Percentiles rank a stretch among this genome's conserved stretches.
Conservation (phyloP, 1,140 invertebrate genomes). For the Steinernema khuongi region DNA sequence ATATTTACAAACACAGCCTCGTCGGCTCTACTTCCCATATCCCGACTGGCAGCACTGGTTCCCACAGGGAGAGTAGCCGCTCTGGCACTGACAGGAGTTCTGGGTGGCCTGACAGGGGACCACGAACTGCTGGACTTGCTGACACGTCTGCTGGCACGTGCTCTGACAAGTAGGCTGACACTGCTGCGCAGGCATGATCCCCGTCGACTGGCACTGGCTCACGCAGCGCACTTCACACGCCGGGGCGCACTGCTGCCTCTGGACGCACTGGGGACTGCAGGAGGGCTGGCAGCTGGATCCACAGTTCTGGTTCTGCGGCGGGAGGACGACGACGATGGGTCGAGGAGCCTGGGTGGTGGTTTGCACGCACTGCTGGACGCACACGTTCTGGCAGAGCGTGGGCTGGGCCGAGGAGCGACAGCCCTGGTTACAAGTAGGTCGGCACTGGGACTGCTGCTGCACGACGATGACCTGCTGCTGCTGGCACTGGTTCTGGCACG, state of each 20-base stretch:
- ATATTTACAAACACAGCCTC: neutral
- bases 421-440: neutral
- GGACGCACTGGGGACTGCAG: neutral
- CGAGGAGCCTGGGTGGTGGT: neutral
- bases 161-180: neutral
- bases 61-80: neutral
- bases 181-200: neutral
- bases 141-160: neutral
- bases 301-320: neutral
- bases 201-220: neutral
- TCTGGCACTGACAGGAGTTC: constrained; percentile 2
- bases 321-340: neutral
- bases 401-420: neutral
- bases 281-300: neutral
- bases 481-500: constrained; percentile 1
- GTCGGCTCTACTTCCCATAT: neutral
- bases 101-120: neutral
- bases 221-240: neutral
- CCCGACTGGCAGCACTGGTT: constrained; percentile 7
- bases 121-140: neutral
- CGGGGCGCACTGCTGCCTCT: neutral
- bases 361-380: neutral
- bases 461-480: neutral
- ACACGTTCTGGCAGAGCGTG: neutral
- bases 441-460: neutral